Evolutionary conservation across 2,797 vertebrate genomes (phyloP).

Genomic region (Cryptoprocta ferox): DNA sequence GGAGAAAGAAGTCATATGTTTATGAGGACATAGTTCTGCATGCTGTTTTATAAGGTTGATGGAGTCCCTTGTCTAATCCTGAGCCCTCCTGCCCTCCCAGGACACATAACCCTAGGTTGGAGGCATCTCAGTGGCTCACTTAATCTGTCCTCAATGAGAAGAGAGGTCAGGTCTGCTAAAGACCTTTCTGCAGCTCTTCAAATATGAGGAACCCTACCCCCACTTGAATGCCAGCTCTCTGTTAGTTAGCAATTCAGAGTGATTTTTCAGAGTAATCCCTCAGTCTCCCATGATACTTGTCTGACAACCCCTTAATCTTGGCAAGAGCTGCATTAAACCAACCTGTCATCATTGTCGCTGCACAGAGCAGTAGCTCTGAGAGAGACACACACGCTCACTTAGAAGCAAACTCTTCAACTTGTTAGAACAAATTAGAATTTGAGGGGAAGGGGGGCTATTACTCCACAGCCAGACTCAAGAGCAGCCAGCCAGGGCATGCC

Average conservation of each 20-base stretch:
- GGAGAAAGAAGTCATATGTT: neutral
- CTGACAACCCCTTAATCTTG: conserved; percentile 91
- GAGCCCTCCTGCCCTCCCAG: neutral
- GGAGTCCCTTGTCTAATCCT: neutral
- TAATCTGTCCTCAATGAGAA: conserved; percentile 27
- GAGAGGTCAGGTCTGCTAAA: conserved; percentile 64
- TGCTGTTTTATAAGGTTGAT: neutral
- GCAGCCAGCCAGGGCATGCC: neutral
- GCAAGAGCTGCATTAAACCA: conserved; percentile 89
- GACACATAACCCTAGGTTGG: conserved; percentile 58
- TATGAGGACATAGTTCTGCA: conserved; percentile 3
- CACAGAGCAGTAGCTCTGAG: conserved; percentile 82
- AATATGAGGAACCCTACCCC: conserved; percentile 77
- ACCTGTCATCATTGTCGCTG: conserved; percentile 86
- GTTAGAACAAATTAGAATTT: conserved; percentile 53
- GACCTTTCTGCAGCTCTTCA: conserved; percentile 75
- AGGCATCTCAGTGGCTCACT: conserved; percentile 57
- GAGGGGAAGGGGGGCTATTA: neutral
- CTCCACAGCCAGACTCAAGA: conserved; percentile 14
- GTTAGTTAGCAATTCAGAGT: conserved; percentile 89
- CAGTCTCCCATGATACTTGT: conserved; percentile 88
- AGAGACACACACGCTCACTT: conserved; percentile 7
- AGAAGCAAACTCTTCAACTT: conserved; percentile 49
- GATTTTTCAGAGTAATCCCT: conserved; percentile 88
- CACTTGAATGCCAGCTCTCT: conserved; percentile 78